These are phyloP conservation scores for Chloroclystis v-ata DNA, from an alignment of 2,888 invertebrate species.

Conservation along the genomic window DNA sequence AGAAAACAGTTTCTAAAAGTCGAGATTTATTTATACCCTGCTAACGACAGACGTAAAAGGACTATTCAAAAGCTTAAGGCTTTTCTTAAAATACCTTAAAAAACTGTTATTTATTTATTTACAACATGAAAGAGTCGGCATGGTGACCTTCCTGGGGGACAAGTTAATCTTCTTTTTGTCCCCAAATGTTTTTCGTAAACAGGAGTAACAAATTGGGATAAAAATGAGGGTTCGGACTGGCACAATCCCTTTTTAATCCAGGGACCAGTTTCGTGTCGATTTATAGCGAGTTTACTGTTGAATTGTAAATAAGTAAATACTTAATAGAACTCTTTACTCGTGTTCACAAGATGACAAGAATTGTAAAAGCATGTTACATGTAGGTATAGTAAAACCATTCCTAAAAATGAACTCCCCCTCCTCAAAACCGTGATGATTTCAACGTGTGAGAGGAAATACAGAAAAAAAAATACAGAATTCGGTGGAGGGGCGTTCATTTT, in stretches of 20 bases:
- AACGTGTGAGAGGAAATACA: no score
- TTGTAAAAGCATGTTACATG: no score
- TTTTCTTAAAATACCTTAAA: neutral
- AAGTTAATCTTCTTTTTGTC: conserved; percentile 51
- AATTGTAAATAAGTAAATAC: conserved; percentile 42
- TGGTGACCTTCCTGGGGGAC: conserved; percentile 33
- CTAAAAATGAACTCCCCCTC: no score
- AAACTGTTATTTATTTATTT: conserved; percentile 5
- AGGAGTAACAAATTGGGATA: conserved; percentile 61
- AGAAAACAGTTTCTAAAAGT: no score
- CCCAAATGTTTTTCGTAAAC: conserved; percentile 55
- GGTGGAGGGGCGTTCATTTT: no score
- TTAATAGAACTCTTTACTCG: no score
- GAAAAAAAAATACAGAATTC: no score
- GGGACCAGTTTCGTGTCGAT: conserved; percentile 43
- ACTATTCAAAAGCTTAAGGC: neutral
- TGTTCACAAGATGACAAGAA: no score
- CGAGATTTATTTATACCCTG: no score
- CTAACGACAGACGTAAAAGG: neutral
- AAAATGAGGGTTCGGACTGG: conserved; percentile 49
- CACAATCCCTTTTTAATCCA: conserved; percentile 60
- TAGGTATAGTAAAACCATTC: no score
- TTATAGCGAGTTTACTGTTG: conserved; percentile 36
- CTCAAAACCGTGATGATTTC: no score
- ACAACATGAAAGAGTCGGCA: conserved; percentile 2